phyloP scores from a whole-genome alignment of 2,797 vertebrate species.

The Petrocephalus sullivani region DNA sequence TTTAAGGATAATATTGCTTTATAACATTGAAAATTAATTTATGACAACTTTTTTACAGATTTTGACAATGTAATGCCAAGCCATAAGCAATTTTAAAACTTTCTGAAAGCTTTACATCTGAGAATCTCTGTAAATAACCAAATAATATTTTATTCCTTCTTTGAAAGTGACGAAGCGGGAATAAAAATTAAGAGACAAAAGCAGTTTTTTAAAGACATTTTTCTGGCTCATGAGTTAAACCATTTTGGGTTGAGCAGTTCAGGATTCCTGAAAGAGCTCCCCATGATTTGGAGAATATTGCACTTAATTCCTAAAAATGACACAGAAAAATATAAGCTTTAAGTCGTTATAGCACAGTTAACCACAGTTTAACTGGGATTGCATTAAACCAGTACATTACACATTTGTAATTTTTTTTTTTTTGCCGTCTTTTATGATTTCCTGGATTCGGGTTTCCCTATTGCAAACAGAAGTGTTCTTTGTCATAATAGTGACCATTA shows the following conservation, averaged over 20 bases:
- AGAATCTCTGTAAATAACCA: background rate
- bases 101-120: background rate
- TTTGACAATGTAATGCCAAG: background rate
- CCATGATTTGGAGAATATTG: constrained; percentile 1
- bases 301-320: background rate
- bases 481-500: background rate
- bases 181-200: background rate
- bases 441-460: background rate
- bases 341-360: background rate
- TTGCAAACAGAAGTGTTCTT: background rate
- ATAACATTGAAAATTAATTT: background rate
- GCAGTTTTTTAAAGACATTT: background rate
- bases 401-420: background rate
- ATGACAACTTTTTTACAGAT: background rate
- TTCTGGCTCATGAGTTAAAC: background rate
- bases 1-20: background rate
- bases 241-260: background rate
- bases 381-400: background rate
- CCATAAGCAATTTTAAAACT: background rate
- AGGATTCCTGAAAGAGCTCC: background rate
- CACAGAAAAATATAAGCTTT: background rate
- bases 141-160: background rate
- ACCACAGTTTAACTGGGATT: background rate
- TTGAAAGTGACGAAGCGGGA: background rate
- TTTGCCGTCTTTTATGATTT: background rate